Conservation (phyloP, 2,888 invertebrate species). For the Amphipyra berbera region DNA sequence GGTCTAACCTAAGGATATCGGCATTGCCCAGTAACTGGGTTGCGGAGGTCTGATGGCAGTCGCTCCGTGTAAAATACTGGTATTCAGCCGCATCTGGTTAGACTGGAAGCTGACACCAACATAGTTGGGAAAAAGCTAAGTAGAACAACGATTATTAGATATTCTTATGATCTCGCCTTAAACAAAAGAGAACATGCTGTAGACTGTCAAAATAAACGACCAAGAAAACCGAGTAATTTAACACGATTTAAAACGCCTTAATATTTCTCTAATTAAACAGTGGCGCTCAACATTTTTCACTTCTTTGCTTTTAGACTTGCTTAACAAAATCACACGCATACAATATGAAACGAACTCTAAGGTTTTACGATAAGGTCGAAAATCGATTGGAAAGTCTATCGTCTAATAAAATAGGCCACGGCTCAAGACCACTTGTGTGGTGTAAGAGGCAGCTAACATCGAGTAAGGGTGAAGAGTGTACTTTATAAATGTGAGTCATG, state of each 20-base stretch:
- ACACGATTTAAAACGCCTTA: constrained; percentile 33
- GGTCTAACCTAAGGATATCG: no score
- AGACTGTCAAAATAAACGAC: constrained; percentile 16
- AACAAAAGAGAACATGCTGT: no score
- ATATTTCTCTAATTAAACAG: constrained; percentile 55
- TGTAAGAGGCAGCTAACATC: constrained; percentile 67
- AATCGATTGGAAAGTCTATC: constrained; percentile 42
- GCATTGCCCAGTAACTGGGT: no score
- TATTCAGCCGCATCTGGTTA: no score
- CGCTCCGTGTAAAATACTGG: no score
- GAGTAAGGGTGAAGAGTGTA: constrained; percentile 63
- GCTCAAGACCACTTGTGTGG: constrained; percentile 60
- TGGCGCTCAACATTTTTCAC: constrained; percentile 51
- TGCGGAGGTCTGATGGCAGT: no score
- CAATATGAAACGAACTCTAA: constrained; percentile 51
- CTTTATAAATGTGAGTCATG: constrained; percentile 73
- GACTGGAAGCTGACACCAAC: no score
- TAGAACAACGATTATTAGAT: no score
- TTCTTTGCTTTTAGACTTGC: constrained; percentile 28
- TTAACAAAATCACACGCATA: constrained; percentile 22
- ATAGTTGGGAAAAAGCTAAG: no score
- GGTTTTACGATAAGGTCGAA: constrained; percentile 44
- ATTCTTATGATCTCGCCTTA: no score
- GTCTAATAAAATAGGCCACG: constrained; percentile 76
- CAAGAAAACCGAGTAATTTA: constrained; percentile 3